Evolutionary conservation across 2,113 vertebrate genomes (phyloP).

Genomic region (Dermatemys mawii): DNA sequence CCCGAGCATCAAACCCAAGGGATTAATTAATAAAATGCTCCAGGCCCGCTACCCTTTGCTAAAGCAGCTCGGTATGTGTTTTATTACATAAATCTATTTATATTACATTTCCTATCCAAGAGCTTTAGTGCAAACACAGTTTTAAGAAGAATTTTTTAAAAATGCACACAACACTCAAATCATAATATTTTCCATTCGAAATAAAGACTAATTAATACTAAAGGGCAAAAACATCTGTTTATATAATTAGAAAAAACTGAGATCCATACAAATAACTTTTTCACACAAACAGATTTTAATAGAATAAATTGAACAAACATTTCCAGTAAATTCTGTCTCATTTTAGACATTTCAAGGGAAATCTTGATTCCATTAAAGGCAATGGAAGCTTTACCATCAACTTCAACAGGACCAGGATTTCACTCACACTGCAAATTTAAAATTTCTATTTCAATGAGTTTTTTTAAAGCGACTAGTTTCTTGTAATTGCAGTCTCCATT

Average conservation of each 20-base stretch:
- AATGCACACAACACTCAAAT: not conserved
- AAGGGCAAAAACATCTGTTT: not conserved
- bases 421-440: not conserved
- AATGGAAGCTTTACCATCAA: not conserved
- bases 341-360: not conserved
- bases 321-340: not conserved
- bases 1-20: not conserved
- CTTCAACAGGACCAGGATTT: not conserved
- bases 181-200: not conserved
- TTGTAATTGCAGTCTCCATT: not conserved
- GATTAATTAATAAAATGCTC: constrained; percentile 4
- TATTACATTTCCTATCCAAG: not conserved
- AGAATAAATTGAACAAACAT: not conserved
- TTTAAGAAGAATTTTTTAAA: not conserved
- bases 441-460: not conserved
- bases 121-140: not conserved
- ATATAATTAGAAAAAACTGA: not conserved
- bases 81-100: not conserved
- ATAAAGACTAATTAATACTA: not conserved
- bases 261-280: not conserved
- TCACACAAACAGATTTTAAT: not conserved
- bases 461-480: not conserved
- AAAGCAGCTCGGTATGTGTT: not conserved
- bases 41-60: not conserved
- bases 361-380: not conserved